Evolutionary conservation across 2,113 vertebrate genomes (phyloP).

Genomic region (Camelus dromedarius): DNA sequence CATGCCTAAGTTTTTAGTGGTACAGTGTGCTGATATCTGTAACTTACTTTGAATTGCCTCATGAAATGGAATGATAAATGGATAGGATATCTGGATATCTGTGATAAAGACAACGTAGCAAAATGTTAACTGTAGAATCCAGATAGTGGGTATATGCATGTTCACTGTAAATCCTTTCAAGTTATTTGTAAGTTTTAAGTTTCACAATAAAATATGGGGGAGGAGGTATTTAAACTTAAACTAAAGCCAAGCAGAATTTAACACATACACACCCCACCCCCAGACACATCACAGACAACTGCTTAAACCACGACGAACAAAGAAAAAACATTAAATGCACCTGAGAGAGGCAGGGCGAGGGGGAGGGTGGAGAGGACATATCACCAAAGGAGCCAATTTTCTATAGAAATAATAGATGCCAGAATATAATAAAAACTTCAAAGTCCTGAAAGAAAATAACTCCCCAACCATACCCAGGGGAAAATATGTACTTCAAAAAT

Average conservation of each 20-base stretch:
- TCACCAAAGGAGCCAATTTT: conserved; percentile 15
- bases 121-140: neutral
- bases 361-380: neutral
- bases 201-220: neutral
- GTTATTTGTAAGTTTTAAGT: neutral
- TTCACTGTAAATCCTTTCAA: neutral
- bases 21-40: neutral
- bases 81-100: neutral
- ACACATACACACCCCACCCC: neutral
- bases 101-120: neutral
- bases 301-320: conserved; percentile 38
- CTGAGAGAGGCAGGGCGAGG: neutral
- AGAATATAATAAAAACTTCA: neutral
- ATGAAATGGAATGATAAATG: neutral
- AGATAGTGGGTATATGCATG: neutral
- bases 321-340: neutral
- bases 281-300: neutral
- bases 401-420: neutral
- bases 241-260: neutral
- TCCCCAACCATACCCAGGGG: neutral
- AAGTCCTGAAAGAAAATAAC: neutral
- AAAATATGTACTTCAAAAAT: conserved; percentile 28
- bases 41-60: neutral
- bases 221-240: neutral
- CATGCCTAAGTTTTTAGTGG: neutral